Conservation (phyloP, 2,888 invertebrate genomes). For the Aphidoletes aphidimyza region DNA sequence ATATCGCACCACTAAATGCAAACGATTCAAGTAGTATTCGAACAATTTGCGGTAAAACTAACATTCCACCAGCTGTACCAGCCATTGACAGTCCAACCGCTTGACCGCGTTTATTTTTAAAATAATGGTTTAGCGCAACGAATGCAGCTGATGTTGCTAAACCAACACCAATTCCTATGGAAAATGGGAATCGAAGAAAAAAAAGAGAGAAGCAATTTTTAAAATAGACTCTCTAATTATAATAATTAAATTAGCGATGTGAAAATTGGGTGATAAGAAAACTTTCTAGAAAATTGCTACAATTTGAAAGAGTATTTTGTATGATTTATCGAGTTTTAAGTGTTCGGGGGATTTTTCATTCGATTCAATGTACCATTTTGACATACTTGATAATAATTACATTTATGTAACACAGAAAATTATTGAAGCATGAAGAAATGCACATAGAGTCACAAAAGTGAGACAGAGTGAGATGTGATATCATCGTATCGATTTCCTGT, state of each 20-base stretch:
- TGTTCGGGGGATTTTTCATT: too few relatives aligned
- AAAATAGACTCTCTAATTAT: constrained; percentile 23
- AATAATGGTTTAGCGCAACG: constrained; percentile 82
- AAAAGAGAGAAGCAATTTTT: neutral
- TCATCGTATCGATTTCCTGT: neutral
- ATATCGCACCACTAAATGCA: constrained; percentile 75
- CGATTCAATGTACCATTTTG: neutral
- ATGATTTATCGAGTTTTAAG: neutral
- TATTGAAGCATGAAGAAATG: too few relatives aligned
- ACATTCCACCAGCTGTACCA: constrained; percentile 81
- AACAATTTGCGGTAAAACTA: constrained; percentile 82
- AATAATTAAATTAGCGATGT: neutral
- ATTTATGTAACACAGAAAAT: neutral
- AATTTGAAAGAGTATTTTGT: neutral
- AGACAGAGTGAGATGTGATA: neutral
- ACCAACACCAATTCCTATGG: constrained; percentile 79
- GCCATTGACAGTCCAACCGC: constrained; percentile 84
- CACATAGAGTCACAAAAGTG: too few relatives aligned
- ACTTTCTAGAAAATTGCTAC: constrained; percentile 31
- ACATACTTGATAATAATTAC: neutral
- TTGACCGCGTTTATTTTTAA: constrained; percentile 80
- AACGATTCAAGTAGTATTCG: constrained; percentile 72
- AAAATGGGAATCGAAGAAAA: neutral
- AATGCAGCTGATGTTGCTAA: constrained; percentile 81
- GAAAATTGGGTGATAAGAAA: neutral